Conservation (phyloP, 2,888 invertebrate genomes). For the Suillia variegata region DNA sequence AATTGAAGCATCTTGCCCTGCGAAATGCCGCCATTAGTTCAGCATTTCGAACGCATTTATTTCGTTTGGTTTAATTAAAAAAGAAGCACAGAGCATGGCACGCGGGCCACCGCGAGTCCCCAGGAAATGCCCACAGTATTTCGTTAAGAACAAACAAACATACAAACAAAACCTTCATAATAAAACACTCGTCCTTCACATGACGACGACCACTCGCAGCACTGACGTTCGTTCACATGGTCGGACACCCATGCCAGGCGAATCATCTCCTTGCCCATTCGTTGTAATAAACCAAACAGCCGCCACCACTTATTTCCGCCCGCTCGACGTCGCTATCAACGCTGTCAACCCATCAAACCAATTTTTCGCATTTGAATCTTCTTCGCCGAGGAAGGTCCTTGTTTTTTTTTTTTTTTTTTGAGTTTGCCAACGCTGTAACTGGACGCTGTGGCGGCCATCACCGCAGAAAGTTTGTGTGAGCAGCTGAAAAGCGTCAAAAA, state of each 20-base stretch:
- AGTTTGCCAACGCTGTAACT: conserved; percentile 12
- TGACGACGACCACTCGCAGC: not conserved
- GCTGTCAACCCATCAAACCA: conserved; percentile 28
- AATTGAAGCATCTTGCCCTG: not conserved
- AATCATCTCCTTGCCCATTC: not conserved
- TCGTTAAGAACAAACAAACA: no score
- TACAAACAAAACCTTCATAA: no score
- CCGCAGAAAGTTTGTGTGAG: conserved; percentile 30
- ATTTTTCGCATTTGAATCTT: conserved; percentile 21
- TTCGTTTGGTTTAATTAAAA: conserved; percentile 34
- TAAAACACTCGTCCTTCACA: conserved; percentile 7
- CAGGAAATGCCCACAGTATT: conserved; percentile 17
- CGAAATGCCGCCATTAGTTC: conserved; percentile 6
- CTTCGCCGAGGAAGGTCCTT: conserved; percentile 29
- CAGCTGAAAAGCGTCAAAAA: conserved; percentile 34
- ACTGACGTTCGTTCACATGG: no score
- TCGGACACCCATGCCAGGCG: not conserved
- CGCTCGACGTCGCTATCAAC: not conserved
- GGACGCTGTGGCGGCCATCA: conserved; percentile 19
- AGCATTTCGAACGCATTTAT: conserved; percentile 11
- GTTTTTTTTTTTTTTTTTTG: no score
- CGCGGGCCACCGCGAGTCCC: conserved; percentile 14
- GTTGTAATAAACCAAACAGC: no score
- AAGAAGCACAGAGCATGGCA: conserved; percentile 18
- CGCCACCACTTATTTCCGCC: not conserved